A percentile compares a stretch with the other conserved stretches of the same genome.
Evolutionary conservation across 2,113 vertebrate species (phyloP).

Genomic region (Caranx melampygus): DNA sequence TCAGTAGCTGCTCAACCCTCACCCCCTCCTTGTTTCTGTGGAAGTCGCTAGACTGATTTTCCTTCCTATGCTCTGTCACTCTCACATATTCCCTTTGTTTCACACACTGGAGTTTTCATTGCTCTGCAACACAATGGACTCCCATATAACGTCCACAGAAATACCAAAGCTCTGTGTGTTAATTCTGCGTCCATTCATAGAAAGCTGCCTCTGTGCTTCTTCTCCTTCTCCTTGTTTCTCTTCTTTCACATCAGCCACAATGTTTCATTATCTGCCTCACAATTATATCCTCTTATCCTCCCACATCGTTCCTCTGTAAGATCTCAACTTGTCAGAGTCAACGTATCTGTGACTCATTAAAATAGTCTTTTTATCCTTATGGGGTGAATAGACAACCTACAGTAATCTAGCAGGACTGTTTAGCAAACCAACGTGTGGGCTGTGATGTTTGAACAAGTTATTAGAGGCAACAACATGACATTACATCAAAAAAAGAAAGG

Average conservation of each 20-base stretch:
- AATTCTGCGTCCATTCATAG: constrained; percentile 56
- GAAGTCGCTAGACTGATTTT: constrained; percentile 42
- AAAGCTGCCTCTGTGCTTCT: constrained; percentile 35
- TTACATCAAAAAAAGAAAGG: not conserved
- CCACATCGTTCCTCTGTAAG: constrained; percentile 57
- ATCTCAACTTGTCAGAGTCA: constrained; percentile 60
- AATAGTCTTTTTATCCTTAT: constrained; percentile 53
- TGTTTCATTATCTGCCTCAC: constrained; percentile 68
- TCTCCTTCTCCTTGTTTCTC: constrained; percentile 26
- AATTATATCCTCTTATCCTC: constrained; percentile 73
- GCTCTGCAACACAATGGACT: constrained; percentile 49
- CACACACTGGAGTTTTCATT: constrained; percentile 45
- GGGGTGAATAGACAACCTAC: constrained; percentile 52
- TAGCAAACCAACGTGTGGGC: constrained; percentile 51
- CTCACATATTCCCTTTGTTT: constrained; percentile 31
- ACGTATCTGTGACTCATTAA: constrained; percentile 65
- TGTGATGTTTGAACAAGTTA: constrained; percentile 59
- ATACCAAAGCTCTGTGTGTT: constrained; percentile 33
- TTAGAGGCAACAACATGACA: constrained; percentile 35
- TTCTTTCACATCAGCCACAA: constrained; percentile 38
- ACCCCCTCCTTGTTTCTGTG: constrained; percentile 9
- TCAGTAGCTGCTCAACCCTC: constrained; percentile 12
- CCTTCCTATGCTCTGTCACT: not conserved
- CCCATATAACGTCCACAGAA: constrained; percentile 32
- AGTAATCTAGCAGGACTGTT: constrained; percentile 58